phyloP scores from a whole-genome alignment of 2,888 invertebrate species.

The Tetragonisca angustula region DNA sequence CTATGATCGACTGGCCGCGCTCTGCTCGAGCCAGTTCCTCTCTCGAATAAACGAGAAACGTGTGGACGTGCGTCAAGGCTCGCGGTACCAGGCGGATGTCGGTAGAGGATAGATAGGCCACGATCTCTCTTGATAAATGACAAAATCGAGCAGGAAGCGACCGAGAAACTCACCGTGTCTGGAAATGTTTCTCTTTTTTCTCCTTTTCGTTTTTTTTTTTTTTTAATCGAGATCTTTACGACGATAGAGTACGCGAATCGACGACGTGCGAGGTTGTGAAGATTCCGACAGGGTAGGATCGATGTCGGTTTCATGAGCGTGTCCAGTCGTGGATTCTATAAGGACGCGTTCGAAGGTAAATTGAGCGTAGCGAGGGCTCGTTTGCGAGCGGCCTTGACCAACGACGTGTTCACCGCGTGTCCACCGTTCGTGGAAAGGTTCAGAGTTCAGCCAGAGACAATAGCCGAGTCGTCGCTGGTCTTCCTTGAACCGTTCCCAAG shows the following conservation, averaged over 20 bases:
- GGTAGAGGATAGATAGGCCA: neutral
- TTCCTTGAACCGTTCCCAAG: conserved; percentile 55
- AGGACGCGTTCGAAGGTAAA: conserved; percentile 25
- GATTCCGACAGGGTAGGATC: conserved; percentile 2
- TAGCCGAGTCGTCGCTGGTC: conserved; percentile 20
- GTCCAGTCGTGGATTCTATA: conserved; percentile 14
- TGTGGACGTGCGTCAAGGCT: conserved; percentile 23
- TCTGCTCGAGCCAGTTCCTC: conserved; percentile 59
- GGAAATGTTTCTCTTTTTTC: neutral
- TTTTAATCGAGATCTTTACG: conserved; percentile 3
- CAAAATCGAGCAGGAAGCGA: conserved; percentile 38
- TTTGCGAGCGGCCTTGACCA: conserved; percentile 45
- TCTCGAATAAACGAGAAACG: conserved; percentile 32
- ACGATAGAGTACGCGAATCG: conserved; percentile 15
- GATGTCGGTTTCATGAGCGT: conserved; percentile 40
- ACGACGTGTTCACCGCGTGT: conserved; percentile 8
- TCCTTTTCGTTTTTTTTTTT: neutral
- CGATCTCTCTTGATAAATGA: conserved; percentile 44
- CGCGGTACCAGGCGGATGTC: neutral
- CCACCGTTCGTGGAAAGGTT: conserved; percentile 38
- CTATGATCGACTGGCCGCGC: conserved; percentile 61
- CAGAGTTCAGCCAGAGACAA: conserved; percentile 58
- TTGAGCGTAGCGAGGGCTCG: conserved; percentile 15
- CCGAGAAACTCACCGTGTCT: conserved; percentile 16
- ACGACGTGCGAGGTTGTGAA: neutral